Base-by-base conservation (phyloP, 2,888 invertebrate genomes). In the Abrostola triplasia region DNA sequence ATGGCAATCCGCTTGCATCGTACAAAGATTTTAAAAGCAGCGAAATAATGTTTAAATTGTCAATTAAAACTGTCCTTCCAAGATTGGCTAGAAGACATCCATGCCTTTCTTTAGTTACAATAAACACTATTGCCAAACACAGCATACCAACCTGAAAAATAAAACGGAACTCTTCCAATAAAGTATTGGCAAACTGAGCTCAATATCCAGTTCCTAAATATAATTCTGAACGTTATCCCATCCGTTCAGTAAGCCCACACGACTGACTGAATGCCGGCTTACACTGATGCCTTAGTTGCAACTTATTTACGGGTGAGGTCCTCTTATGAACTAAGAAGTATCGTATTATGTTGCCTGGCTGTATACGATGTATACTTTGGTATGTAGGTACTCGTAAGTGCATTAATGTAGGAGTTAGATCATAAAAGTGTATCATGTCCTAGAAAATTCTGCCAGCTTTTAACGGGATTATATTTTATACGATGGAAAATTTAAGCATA, bases 241-340 rank as follows among this genome's bases (percentile, higher is more conserved):
- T 59, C 35, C 54, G 57, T 13, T 8, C 2, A 64, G 48, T 66
- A 77, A 77, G 65, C 64, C 36, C 35, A 36, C 24, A 56, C 54
- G 64, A 64, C 35, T 65, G 70, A 73, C 64, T 76, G 59, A 59
- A 36, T 61, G 37, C 36, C 36, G 40, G 60, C 67, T 70, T 63
- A 70, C 54, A 8, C 38, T 47, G 63, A 59, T 53, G 53, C 64
- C 53, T 72, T 53, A 36, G 42, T 56, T 35, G 64, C 47, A 65
- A 65, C 53, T 65, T 67, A 73, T 55, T 47, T 47, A 47, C 49
- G 50, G 7, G 36, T 13, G 11, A 24, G 24, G 7, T 47, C 4
- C 41, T 12, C 47, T 53, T 50, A 38, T 55, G 13, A 47, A 54
- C 42, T 48, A 10, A 40, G 57, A 54, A 72, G 55, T 59, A 59